Evolutionary conservation across 2,888 invertebrate species (phyloP).

Genomic region (Caenorhabditis sp.): DNA sequence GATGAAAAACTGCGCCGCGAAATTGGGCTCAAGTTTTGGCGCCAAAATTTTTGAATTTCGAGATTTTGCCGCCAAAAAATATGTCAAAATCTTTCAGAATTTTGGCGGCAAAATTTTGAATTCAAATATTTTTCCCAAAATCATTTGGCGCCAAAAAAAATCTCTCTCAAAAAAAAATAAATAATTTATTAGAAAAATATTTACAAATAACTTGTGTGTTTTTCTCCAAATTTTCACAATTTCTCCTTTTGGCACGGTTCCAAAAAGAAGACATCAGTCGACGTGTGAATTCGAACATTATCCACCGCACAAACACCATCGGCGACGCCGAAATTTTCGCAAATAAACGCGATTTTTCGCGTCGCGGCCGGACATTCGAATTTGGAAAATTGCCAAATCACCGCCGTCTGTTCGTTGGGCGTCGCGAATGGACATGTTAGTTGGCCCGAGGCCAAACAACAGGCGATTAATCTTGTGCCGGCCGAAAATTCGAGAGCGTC

Average conservation of each 20-base stretch:
- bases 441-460: constrained; percentile 38
- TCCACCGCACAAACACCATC: constrained; percentile 58
- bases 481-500: constrained; percentile 46
- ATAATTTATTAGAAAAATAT: too few species aligned
- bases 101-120: too few species aligned
- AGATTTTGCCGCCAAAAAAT: too few species aligned
- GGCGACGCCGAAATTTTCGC: constrained; percentile 57
- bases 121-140: too few species aligned
- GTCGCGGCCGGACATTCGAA: constrained; percentile 51
- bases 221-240: too few species aligned
- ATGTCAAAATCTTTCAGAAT: too few species aligned
- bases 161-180: too few species aligned
- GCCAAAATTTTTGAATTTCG: too few species aligned
- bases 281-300: constrained; percentile 56
- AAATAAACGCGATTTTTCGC: constrained; percentile 58
- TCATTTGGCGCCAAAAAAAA: too few species aligned
- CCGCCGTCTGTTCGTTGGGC: constrained; percentile 31
- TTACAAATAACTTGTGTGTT: too few species aligned
- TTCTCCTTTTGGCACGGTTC: constrained; percentile 59
- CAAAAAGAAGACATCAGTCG: constrained; percentile 54
- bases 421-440: constrained; percentile 46
- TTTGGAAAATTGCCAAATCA: constrained; percentile 52
- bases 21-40: too few species aligned
- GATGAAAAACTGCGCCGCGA: too few species aligned
- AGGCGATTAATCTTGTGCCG: constrained; percentile 47